Percentiles rank a stretch among this genome's conserved stretches.
These are phyloP conservation scores for Trachelus iudaicus DNA, from an alignment of 2,888 invertebrate species.

Conservation along the genomic window DNA sequence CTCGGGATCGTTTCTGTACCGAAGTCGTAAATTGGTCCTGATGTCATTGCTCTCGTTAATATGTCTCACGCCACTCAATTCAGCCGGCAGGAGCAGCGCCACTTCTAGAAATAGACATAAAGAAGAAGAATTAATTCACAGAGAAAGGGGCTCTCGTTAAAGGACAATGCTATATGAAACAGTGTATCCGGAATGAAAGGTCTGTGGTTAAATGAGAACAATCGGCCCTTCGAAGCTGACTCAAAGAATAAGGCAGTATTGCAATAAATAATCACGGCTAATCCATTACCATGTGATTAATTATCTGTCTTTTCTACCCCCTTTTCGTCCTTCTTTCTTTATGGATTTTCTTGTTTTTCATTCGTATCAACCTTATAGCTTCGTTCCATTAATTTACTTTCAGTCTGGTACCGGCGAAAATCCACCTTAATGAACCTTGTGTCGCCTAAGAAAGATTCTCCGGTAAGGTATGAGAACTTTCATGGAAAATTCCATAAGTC, in stretches of 20 bases:
- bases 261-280: not conserved
- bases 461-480: not conserved
- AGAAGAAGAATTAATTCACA: slow-evolving; percentile 5
- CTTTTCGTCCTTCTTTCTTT: not conserved
- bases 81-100: slow-evolving; percentile 84
- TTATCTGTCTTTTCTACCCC: not conserved
- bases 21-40: slow-evolving; percentile 79
- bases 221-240: not conserved
- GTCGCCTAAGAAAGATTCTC: not conserved
- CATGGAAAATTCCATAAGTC: not conserved
- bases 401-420: not conserved
- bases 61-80: slow-evolving; percentile 79
- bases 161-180: not conserved
- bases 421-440: not conserved
- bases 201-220: not conserved
- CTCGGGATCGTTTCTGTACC: slow-evolving; percentile 80
- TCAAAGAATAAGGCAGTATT: not conserved
- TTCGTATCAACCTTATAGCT: not conserved
- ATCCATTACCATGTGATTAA: not conserved
- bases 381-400: not conserved
- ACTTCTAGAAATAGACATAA: slow-evolving; percentile 73
- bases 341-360: not conserved
- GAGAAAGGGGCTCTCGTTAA: not conserved
- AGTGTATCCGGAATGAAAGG: not conserved
- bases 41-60: slow-evolving; percentile 85